A percentile compares a stretch with the other conserved stretches of the same genome.
Conservation (phyloP, 2,888 invertebrate species). For the Thecocarcelia acutangulata region DNA sequence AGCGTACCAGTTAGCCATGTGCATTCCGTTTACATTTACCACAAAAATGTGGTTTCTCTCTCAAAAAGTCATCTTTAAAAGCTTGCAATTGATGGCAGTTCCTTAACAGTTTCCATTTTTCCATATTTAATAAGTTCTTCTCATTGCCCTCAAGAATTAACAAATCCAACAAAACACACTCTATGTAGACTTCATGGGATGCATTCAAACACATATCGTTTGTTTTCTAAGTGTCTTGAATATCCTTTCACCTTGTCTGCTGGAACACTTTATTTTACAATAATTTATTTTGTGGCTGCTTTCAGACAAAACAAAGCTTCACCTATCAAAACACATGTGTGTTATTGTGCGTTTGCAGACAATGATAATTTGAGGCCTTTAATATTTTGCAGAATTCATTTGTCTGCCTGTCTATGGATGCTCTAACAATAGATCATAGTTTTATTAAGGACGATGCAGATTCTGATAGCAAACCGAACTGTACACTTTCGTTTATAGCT, state of each 20-base stretch:
- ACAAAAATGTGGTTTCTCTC: too few relatives aligned
- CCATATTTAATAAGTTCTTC: too few relatives aligned
- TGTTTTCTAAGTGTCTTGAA: constrained; percentile 38
- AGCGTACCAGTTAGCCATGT: too few relatives aligned
- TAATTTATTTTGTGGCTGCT: constrained; percentile 62
- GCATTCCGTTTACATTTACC: too few relatives aligned
- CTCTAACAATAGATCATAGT: constrained; percentile 61
- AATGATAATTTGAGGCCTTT: constrained; percentile 9
- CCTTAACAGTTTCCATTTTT: too few relatives aligned
- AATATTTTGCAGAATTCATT: constrained; percentile 40
- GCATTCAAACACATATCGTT: neutral
- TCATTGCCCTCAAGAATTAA: too few relatives aligned
- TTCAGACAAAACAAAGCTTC: constrained; percentile 30
- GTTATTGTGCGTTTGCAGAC: constrained; percentile 14
- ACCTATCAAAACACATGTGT: neutral
- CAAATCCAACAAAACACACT: too few relatives aligned
- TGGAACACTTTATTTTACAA: constrained; percentile 34
- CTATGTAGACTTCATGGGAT: too few relatives aligned
- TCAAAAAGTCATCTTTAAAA: too few relatives aligned
- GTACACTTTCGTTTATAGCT: neutral
- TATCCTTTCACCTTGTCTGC: constrained; percentile 29
- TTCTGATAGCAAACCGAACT: neutral
- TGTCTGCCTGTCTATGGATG: constrained; percentile 49
- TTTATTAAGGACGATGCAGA: constrained; percentile 49
- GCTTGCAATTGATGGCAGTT: too few relatives aligned